These are phyloP conservation scores for Dynastes tityus DNA, from an alignment of 2,888 invertebrate genomes.

Conservation along the genomic window DNA sequence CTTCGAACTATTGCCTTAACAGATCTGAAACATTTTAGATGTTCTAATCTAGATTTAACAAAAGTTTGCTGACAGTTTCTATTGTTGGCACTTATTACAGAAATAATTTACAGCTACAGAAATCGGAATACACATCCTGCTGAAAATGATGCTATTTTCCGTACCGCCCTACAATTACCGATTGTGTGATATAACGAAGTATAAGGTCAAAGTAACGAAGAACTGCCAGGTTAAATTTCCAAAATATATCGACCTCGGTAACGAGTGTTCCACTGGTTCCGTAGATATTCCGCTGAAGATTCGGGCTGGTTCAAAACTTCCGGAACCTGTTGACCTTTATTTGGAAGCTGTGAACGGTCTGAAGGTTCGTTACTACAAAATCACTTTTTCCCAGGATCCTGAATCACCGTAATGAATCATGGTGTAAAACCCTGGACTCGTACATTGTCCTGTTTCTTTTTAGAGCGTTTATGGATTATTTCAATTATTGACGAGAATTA, in stretches of 20 bases:
- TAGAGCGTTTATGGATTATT: too few species aligned
- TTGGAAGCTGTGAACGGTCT: neutral
- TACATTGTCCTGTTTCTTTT: neutral
- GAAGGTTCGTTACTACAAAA: neutral
- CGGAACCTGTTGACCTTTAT: neutral
- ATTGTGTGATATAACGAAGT: neutral
- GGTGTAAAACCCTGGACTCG: neutral
- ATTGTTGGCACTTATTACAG: neutral
- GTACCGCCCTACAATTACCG: neutral
- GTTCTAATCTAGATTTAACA: too few species aligned
- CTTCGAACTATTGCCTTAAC: too few species aligned
- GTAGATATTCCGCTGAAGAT: neutral
- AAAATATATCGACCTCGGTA: neutral
- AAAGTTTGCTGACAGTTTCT: too few species aligned
- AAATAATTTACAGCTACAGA: neutral
- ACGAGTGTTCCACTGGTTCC: neutral
- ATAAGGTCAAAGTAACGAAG: neutral
- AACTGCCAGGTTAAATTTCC: neutral
- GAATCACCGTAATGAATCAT: neutral
- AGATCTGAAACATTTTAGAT: too few species aligned
- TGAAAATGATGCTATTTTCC: neutral
- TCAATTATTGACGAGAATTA: too few species aligned
- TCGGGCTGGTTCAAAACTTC: neutral
- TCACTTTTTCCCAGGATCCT: neutral
- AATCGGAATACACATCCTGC: slow-evolving; percentile 4